Conservation (phyloP, 37 sponge, comb jelly and placozoan genomes). For the Mnemiopsis leidyi region DNA sequence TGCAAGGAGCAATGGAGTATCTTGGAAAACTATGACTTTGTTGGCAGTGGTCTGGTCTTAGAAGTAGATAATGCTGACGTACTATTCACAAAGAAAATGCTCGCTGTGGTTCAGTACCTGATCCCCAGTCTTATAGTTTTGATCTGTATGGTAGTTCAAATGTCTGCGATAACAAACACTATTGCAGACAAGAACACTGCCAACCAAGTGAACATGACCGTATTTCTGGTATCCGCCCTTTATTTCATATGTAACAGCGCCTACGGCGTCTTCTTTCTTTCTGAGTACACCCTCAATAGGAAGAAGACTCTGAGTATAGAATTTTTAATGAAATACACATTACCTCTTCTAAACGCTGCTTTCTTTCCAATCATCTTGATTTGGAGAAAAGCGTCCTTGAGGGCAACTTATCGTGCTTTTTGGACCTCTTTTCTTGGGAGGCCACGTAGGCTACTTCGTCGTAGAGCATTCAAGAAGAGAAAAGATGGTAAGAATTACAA, state of each 20-base stretch:
- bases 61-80: background rate
- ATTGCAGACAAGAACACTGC: background rate
- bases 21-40: background rate
- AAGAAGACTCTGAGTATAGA: background rate
- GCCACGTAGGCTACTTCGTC: background rate
- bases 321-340: constrained; percentile 7
- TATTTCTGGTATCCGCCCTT: constrained; percentile 1
- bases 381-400: background rate
- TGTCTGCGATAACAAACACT: background rate
- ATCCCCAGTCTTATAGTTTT: background rate
- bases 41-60: background rate
- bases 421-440: background rate
- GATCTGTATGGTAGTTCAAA: constrained; percentile 15
- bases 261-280: background rate
- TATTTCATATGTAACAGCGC: background rate
- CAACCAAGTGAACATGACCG: constrained; percentile 4
- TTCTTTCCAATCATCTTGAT: constrained; percentile 10
- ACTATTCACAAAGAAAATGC: background rate
- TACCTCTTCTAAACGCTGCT: background rate
- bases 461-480: background rate
- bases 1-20: background rate
- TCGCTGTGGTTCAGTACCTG: background rate
- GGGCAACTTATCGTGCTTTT: background rate
- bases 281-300: background rate
- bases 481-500: background rate